These are phyloP conservation scores for Drosophila crucigera DNA, from an alignment of 2,888 invertebrate species.

Conservation along the genomic window DNA sequence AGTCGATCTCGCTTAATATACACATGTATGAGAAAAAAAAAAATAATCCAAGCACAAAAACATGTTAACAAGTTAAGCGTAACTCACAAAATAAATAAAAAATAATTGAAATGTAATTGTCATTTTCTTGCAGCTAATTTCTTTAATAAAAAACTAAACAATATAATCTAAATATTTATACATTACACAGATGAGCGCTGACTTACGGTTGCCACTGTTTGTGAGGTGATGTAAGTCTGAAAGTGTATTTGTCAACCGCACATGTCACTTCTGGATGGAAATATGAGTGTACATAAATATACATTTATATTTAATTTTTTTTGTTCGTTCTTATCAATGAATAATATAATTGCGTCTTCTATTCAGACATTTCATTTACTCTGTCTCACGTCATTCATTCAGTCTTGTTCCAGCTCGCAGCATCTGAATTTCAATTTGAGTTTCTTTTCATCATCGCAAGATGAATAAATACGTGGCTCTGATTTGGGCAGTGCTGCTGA, in stretches of 20 bases:
- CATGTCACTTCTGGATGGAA: slow-evolving; percentile 6
- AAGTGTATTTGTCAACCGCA: slow-evolving; percentile 11
- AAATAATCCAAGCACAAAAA: not conserved
- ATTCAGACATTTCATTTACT: slow-evolving; percentile 21
- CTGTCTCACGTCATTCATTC: slow-evolving; percentile 28
- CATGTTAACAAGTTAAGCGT: not conserved
- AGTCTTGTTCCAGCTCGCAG: slow-evolving; percentile 42
- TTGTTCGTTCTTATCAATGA: slow-evolving; percentile 50
- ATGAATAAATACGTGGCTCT: slow-evolving; percentile 35
- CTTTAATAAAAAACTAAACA: not conserved
- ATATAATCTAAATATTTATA: not conserved
- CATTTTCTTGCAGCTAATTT: not conserved
- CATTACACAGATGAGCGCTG: not conserved
- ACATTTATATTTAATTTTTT: not conserved
- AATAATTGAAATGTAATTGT: not conserved
- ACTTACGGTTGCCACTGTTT: not conserved
- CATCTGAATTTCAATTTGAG: slow-evolving; percentile 6
- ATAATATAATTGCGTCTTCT: slow-evolving; percentile 26
- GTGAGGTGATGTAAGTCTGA: not conserved
- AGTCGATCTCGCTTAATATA: not conserved
- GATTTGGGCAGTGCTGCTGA: slow-evolving; percentile 36
- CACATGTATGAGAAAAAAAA: not conserved
- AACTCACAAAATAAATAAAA: not conserved
- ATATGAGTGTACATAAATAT: not conserved
- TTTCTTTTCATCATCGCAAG: not conserved